Conservation (phyloP, 2,113 vertebrate species). For the Platichthys flesus region DNA sequence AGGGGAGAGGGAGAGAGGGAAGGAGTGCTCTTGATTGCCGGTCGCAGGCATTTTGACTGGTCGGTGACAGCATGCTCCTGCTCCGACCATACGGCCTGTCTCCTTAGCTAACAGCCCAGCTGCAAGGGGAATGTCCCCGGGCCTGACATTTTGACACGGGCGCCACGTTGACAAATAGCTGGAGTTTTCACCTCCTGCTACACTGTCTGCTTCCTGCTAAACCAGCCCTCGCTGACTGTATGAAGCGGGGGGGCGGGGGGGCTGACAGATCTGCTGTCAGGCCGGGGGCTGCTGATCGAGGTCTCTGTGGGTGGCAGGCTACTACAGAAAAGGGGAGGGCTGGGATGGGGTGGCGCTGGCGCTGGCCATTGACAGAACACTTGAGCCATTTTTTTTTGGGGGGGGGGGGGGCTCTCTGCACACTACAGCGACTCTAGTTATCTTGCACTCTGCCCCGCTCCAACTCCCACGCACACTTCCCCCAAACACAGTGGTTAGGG, state of each 20-base stretch:
- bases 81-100: slow-evolving; percentile 84
- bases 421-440: slow-evolving; percentile 25
- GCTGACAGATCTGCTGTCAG: slow-evolving; percentile 85
- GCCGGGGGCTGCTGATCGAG: slow-evolving; percentile 77
- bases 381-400: slow-evolving; percentile 30
- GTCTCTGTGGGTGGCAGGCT: slow-evolving; percentile 82
- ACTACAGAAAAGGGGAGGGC: slow-evolving; percentile 40
- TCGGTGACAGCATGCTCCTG: slow-evolving; percentile 83
- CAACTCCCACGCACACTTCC: background rate
- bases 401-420: slow-evolving; percentile 16
- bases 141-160: slow-evolving; percentile 87
- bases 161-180: slow-evolving; percentile 87
- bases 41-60: slow-evolving; percentile 75
- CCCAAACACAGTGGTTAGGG: background rate
- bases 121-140: slow-evolving; percentile 81
- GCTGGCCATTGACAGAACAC: slow-evolving; percentile 55
- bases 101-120: slow-evolving; percentile 84
- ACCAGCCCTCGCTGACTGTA: slow-evolving; percentile 79
- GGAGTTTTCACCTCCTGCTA: slow-evolving; percentile 85
- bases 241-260: slow-evolving; percentile 61
- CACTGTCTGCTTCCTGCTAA: slow-evolving; percentile 82
- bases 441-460: slow-evolving; percentile 16
- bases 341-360: slow-evolving; percentile 44
- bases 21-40: slow-evolving; percentile 60
- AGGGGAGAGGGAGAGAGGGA: slow-evolving; percentile 47